These are phyloP conservation scores for Scylla paramamosain DNA, from an alignment of 1,140 invertebrate genomes.

Conservation along the genomic window DNA sequence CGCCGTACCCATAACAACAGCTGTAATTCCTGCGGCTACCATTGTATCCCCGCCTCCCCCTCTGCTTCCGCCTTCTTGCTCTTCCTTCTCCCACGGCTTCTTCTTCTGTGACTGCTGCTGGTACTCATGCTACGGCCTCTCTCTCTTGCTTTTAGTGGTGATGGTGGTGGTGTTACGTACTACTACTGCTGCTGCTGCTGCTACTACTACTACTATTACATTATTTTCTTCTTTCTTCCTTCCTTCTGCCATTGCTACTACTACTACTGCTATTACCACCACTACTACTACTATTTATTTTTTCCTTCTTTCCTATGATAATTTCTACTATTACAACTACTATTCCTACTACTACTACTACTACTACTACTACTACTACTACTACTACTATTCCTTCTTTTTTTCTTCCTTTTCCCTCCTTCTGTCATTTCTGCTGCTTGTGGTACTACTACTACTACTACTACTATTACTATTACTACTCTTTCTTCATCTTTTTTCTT, in stretches of 20 bases:
- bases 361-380: too few relatives aligned
- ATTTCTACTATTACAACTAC: too few relatives aligned
- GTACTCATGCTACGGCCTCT: neutral
- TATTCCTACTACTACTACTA: too few relatives aligned
- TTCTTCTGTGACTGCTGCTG: neutral
- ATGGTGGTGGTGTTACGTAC: too few relatives aligned
- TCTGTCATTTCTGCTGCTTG: too few relatives aligned
- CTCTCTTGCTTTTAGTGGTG: too few relatives aligned
- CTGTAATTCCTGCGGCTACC: too few relatives aligned
- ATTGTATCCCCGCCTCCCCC: too few relatives aligned
- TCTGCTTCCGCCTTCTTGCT: neutral
- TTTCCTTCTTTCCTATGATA: too few relatives aligned
- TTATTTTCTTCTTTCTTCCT: neutral
- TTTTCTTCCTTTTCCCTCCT: neutral
- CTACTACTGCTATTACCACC: neutral
- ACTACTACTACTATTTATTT: neutral
- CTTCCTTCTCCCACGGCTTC: neutral
- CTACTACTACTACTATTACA: neutral
- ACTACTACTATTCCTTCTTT: neutral
- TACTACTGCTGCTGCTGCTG: neutral
- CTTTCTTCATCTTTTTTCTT: too few relatives aligned
- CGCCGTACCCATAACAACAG: neutral
- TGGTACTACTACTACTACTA: neutral
- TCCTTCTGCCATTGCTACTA: neutral
- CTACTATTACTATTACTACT: neutral